Conservation (phyloP, 2,797 vertebrate species). For the Melopsittacus undulatus region DNA sequence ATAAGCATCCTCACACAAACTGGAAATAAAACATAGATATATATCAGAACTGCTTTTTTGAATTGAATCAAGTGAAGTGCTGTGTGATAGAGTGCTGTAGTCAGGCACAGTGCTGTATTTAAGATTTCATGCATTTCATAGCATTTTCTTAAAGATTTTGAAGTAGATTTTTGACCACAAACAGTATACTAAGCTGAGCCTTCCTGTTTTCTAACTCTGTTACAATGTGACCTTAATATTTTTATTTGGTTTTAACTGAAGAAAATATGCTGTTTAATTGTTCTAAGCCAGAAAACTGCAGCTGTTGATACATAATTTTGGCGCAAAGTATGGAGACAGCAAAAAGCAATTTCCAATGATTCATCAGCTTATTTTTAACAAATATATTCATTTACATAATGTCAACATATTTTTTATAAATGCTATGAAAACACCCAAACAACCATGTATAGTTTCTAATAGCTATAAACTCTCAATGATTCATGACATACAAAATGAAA, state of each 20-base stretch:
- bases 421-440: accelerated
- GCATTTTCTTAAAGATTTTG: neutral
- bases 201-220: neutral
- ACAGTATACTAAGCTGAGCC: neutral
- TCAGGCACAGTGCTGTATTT: neutral
- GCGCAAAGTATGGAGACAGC: neutral
- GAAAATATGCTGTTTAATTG: neutral
- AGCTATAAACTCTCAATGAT: neutral
- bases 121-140: neutral
- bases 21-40: neutral
- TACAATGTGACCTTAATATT: neutral
- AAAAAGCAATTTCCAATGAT: neutral
- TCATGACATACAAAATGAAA: neutral
- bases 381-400: neutral
- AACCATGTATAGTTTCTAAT: neutral
- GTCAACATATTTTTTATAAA: neutral
- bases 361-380: neutral
- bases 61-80: neutral
- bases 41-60: neutral
- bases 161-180: neutral
- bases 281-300: neutral
- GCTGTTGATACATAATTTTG: neutral
- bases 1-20: neutral
- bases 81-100: neutral
- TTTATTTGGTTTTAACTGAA: neutral